phyloP scores from a whole-genome alignment of 2,113 vertebrate species.

The Zosterops japonicus region DNA sequence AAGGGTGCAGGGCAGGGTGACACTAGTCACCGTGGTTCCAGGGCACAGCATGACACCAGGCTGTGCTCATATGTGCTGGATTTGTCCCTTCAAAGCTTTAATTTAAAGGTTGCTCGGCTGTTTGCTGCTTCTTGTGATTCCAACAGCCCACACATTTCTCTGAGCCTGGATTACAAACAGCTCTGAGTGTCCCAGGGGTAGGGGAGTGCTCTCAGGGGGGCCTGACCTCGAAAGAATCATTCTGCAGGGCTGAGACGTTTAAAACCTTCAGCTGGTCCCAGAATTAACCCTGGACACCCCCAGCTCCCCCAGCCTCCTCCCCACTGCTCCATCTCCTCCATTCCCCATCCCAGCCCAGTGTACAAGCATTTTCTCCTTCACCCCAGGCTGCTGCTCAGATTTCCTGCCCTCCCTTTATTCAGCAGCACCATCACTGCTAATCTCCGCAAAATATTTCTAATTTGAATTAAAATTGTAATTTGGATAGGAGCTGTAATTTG shows the following conservation, averaged over 20 bases:
- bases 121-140: background rate
- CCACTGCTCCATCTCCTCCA: background rate
- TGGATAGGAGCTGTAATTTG: background rate
- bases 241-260: fast-evolving
- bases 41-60: background rate
- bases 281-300: background rate
- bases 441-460: background rate
- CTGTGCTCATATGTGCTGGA: fast-evolving
- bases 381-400: background rate
- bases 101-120: background rate
- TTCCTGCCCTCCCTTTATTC: background rate
- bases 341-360: background rate
- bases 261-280: fast-evolving
- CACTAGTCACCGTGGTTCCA: background rate
- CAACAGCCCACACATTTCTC: fast-evolving
- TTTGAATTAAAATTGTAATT: background rate
- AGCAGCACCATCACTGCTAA: background rate
- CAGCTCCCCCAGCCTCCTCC: background rate
- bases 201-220: fast-evolving
- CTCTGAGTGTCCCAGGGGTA: fast-evolving
- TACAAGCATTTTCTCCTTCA: fast-evolving
- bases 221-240: fast-evolving
- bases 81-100: fast-evolving
- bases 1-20: background rate
- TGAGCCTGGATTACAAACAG: fast-evolving